Evolutionary conservation across 1,140 invertebrate genomes (phyloP).

Genomic region (Melanaphis sacchari): DNA sequence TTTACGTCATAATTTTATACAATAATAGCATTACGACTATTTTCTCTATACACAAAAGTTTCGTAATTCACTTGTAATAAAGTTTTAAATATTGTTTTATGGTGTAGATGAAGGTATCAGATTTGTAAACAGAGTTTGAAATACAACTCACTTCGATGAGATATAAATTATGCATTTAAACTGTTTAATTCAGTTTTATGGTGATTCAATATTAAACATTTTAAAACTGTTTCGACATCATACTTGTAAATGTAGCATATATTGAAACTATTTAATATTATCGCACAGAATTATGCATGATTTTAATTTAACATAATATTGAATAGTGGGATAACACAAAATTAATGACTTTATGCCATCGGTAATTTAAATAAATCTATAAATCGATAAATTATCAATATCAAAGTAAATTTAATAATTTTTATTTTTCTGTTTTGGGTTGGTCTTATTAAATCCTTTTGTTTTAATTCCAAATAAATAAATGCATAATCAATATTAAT

Average conservation of each 20-base stretch:
- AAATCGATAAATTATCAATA: not conserved
- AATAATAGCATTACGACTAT: not conserved
- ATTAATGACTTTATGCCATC: not conserved
- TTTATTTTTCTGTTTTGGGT: not conserved
- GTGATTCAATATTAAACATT: not conserved
- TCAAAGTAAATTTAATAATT: not conserved
- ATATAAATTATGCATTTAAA: constrained; percentile 17
- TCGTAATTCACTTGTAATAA: not conserved
- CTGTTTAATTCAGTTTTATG: constrained; percentile 5
- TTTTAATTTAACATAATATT: constrained; percentile 2
- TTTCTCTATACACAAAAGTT: not conserved
- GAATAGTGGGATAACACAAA: not conserved
- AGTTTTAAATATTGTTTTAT: not conserved
- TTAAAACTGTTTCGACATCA: not conserved
- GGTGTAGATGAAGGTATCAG: not conserved
- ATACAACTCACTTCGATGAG: not conserved
- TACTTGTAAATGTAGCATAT: not conserved
- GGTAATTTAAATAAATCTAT: constrained; percentile 10
- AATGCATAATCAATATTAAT: not conserved
- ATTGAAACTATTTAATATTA: not conserved
- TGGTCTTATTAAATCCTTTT: not conserved
- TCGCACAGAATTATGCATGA: not conserved
- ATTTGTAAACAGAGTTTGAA: not conserved
- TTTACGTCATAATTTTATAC: not conserved
- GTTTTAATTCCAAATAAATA: not conserved